Conservation (phyloP, 2,888 invertebrate species). For the Drosophila peninsularis region DNA sequence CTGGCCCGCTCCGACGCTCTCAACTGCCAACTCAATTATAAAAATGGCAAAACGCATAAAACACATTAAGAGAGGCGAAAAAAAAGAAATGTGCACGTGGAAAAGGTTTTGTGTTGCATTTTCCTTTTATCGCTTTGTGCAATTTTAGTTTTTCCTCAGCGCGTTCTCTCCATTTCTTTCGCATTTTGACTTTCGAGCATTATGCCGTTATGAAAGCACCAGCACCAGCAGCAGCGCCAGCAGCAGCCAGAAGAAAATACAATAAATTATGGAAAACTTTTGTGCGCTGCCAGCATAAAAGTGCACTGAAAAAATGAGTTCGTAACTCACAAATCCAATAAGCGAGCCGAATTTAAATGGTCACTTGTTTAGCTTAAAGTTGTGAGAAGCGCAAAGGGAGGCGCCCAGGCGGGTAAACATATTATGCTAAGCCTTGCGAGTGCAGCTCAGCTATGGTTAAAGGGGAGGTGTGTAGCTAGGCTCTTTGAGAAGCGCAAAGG, state of each 20-base stretch:
- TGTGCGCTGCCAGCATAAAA: slow-evolving; percentile 16
- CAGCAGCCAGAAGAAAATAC: slow-evolving; percentile 30
- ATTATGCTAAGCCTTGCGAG: slow-evolving; percentile 2
- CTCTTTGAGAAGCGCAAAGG: slow-evolving; percentile 27
- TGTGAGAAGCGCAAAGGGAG: slow-evolving; percentile 28
- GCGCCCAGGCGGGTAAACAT: background rate
- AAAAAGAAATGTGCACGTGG: slow-evolving; percentile 62
- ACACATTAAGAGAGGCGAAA: slow-evolving; percentile 60
- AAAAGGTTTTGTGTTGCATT: slow-evolving; percentile 65
- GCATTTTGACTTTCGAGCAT: slow-evolving; percentile 42
- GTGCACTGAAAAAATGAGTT: slow-evolving; percentile 16
- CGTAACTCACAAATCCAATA: slow-evolving; percentile 38
- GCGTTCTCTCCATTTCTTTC: slow-evolving; percentile 25
- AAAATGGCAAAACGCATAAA: slow-evolving; percentile 76
- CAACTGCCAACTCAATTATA: slow-evolving; percentile 74
- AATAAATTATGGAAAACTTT: slow-evolving; percentile 42
- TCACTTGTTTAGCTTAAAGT: slow-evolving; percentile 44
- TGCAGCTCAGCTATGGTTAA: background rate
- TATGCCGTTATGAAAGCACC: slow-evolving; percentile 40
- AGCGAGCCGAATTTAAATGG: slow-evolving; percentile 33
- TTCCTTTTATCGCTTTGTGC: slow-evolving; percentile 64
- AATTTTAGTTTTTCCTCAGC: slow-evolving; percentile 39
- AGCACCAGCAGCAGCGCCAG: slow-evolving; percentile 11
- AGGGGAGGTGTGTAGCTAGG: too few species aligned
- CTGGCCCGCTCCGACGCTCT: slow-evolving; percentile 7